These are phyloP conservation scores for Cyanistes caeruleus DNA, from an alignment of 2,113 vertebrate genomes.

Conservation along the genomic window DNA sequence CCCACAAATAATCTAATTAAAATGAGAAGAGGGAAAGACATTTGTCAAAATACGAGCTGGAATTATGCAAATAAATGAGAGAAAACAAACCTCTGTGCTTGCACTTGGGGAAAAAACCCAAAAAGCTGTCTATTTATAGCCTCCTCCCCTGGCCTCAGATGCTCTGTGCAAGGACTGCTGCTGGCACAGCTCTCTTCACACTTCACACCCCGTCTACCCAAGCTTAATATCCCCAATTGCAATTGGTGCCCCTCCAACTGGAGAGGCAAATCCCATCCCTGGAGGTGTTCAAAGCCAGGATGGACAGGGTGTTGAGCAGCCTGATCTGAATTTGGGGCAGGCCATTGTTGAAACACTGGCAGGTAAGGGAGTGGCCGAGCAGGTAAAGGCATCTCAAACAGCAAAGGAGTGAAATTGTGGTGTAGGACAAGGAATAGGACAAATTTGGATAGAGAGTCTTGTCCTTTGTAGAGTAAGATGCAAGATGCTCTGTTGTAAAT, in stretches of 20 bases:
- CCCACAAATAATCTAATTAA: slow-evolving; percentile 25
- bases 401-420: slow-evolving; percentile 75
- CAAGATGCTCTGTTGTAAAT: not conserved
- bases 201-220: not conserved
- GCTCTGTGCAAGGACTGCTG: not conserved
- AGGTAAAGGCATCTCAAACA: slow-evolving; percentile 85
- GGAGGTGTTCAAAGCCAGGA: not conserved
- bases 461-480: not conserved
- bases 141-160: not conserved
- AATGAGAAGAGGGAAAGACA: not conserved
- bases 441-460: not conserved
- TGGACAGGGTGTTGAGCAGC: not conserved
- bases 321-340: slow-evolving; percentile 81
- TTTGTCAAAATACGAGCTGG: not conserved
- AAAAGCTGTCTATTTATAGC: not conserved
- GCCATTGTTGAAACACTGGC: slow-evolving; percentile 84
- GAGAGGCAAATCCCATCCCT: not conserved
- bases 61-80: slow-evolving; percentile 5
- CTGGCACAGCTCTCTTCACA: not conserved
- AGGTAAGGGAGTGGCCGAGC: slow-evolving; percentile 81
- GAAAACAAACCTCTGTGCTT: not conserved
- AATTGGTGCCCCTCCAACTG: not conserved
- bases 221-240: not conserved
- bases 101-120: not conserved
- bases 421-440: not conserved